phyloP scores from a whole-genome alignment of 1,140 invertebrate genomes.

The Drosophila nasuta region DNA sequence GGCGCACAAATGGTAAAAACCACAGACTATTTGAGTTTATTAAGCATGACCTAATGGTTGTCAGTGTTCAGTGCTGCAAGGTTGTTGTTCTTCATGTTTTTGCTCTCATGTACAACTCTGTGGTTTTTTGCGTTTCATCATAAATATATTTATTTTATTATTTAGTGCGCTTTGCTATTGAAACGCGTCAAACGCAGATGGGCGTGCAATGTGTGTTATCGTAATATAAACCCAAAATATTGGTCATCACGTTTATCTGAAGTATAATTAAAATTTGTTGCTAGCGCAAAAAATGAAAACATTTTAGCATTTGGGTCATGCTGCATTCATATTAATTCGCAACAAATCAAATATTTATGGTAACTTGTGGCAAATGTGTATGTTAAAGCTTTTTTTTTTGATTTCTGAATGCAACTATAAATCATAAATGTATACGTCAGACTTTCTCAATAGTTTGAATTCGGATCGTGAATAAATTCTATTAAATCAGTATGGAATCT shows the following conservation, averaged over 20 bases:
- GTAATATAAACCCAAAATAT: slow-evolving; percentile 41
- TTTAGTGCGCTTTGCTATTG: slow-evolving; percentile 43
- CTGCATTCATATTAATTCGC: not conserved
- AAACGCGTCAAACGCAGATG: slow-evolving; percentile 47
- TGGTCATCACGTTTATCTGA: slow-evolving; percentile 58
- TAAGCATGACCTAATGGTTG: slow-evolving; percentile 71
- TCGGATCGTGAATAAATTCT: slow-evolving; percentile 4
- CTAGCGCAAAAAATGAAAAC: slow-evolving; percentile 14
- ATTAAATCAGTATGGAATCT: slow-evolving; percentile 1
- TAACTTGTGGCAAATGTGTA: slow-evolving; percentile 1
- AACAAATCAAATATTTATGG: slow-evolving; percentile 33
- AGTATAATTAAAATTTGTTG: slow-evolving; percentile 66
- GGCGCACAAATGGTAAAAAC: slow-evolving; percentile 28
- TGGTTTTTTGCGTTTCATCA: slow-evolving; percentile 47
- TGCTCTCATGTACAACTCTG: slow-evolving; percentile 33
- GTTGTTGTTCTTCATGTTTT: slow-evolving; percentile 13
- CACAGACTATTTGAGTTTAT: slow-evolving; percentile 77
- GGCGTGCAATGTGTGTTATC: slow-evolving; percentile 45
- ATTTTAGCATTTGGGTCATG: slow-evolving; percentile 1
- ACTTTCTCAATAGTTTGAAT: not conserved
- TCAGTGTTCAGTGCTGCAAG: slow-evolving; percentile 19
- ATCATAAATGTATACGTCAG: not conserved
- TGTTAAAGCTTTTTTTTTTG: not conserved
- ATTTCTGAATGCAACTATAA: slow-evolving; percentile 1
- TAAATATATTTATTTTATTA: slow-evolving; percentile 75